phyloP scores from a whole-genome alignment of 2,888 invertebrate species.

The Petrolisthes manimaculis region DNA sequence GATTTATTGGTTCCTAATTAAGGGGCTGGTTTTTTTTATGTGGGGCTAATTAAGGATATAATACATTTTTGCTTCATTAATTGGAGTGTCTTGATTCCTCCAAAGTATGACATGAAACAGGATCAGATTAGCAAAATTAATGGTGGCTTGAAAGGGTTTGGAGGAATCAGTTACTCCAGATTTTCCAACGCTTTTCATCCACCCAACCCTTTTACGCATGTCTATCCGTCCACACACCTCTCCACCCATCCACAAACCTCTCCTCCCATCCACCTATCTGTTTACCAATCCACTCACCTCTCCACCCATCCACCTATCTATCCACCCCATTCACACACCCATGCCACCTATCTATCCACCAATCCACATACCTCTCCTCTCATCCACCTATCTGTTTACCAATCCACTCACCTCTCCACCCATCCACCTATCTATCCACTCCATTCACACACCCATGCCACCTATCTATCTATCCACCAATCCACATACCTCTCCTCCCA shows the following conservation, averaged over 20 bases:
- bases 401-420: constrained; percentile 18
- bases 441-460: not conserved
- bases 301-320: not conserved
- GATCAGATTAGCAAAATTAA: no score
- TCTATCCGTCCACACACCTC: no score
- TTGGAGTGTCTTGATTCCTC: no score
- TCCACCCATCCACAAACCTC: not conserved
- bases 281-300: not conserved
- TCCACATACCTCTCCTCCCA: not conserved
- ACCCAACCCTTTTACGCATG: no score
- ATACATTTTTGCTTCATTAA: no score
- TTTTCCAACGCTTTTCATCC: no score
- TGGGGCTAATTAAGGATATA: no score
- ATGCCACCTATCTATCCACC: not conserved
- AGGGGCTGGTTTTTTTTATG: no score
- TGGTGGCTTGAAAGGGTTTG: no score
- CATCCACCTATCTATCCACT: not conserved
- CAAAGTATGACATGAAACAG: no score
- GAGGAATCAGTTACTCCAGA: no score
- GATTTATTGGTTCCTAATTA: no score
- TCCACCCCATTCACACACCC: not conserved
- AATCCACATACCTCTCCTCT: not conserved
- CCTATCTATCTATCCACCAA: not conserved
- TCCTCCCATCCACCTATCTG: not conserved
- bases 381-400: not conserved